Conservation (phyloP, 2,113 vertebrate genomes). For the Thamnaconus septentrionalis region DNA sequence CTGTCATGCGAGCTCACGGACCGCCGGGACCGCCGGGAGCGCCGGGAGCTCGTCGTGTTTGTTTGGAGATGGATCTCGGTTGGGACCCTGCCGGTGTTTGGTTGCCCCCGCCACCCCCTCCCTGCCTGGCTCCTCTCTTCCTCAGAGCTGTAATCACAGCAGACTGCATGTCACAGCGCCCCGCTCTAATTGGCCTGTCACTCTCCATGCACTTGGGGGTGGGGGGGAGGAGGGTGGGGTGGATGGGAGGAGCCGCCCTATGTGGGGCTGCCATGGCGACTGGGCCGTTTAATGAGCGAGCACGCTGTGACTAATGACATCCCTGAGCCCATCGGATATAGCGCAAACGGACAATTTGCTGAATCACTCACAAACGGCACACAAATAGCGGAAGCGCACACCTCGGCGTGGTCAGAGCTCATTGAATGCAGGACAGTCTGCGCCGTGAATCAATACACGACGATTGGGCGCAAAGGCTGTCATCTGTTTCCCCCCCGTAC, state of each 20-base stretch:
- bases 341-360: conserved; percentile 75
- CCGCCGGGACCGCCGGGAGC: conserved; percentile 39
- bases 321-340: conserved; percentile 75
- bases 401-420: conserved; percentile 48
- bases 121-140: conserved; percentile 43
- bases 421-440: conserved; percentile 45
- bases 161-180: conserved; percentile 71
- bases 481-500: conserved; percentile 27
- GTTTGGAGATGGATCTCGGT: conserved; percentile 54
- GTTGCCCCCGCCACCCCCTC: conserved; percentile 36
- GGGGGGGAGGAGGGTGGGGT: too few relatives aligned
- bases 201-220: conserved; percentile 56
- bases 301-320: conserved; percentile 80
- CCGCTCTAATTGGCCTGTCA: conserved; percentile 80
- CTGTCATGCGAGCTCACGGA: conserved; percentile 16
- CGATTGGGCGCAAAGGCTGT: conserved; percentile 42
- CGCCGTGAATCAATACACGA: conserved; percentile 51
- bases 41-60: conserved; percentile 33
- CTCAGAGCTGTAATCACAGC: conserved; percentile 72
- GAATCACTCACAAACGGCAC: conserved; percentile 67
- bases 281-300: conserved; percentile 75
- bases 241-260: conserved; percentile 60
- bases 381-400: conserved; percentile 52
- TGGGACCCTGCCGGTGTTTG: conserved; percentile 39
- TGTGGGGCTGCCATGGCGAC: conserved; percentile 78